phyloP scores from a whole-genome alignment of 1,140 invertebrate genomes.

The Drosophila pseudoobscura region DNA sequence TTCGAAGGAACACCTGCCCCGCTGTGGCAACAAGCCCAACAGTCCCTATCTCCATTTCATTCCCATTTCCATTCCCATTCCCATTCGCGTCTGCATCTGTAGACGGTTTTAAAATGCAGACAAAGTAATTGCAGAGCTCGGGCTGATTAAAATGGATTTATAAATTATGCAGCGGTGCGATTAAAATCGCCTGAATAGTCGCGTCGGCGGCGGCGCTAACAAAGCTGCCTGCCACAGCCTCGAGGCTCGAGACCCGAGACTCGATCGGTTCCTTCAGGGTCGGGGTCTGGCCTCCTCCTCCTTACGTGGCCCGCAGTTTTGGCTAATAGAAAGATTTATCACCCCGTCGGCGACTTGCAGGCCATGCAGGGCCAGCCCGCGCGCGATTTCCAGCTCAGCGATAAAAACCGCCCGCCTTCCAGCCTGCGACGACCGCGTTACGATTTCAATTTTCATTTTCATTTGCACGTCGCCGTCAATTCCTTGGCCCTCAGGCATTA shows the following conservation, averaged over 20 bases:
- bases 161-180: constrained; percentile 81
- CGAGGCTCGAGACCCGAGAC: too few species aligned
- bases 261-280: neutral
- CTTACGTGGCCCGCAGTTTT: constrained; percentile 58
- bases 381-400: constrained; percentile 62
- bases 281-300: constrained; percentile 3
- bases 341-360: constrained; percentile 62
- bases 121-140: constrained; percentile 76
- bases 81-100: constrained; percentile 15
- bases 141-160: constrained; percentile 81
- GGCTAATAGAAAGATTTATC: constrained; percentile 83
- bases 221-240: constrained; percentile 44
- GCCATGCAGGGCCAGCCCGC: constrained; percentile 18
- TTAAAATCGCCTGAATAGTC: constrained; percentile 72
- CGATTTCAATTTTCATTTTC: constrained; percentile 81
- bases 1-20: constrained; percentile 66
- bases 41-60: neutral
- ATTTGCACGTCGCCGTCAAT: constrained; percentile 70
- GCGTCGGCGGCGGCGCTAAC: constrained; percentile 67
- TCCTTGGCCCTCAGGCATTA: constrained; percentile 55
- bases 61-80: constrained; percentile 1
- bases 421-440: constrained; percentile 35
- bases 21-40: constrained; percentile 52
- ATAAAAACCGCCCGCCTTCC: constrained; percentile 58
- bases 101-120: constrained; percentile 77